Base-by-base conservation (phyloP, 2,888 invertebrate genomes). In the Tipula lateralis region DNA sequence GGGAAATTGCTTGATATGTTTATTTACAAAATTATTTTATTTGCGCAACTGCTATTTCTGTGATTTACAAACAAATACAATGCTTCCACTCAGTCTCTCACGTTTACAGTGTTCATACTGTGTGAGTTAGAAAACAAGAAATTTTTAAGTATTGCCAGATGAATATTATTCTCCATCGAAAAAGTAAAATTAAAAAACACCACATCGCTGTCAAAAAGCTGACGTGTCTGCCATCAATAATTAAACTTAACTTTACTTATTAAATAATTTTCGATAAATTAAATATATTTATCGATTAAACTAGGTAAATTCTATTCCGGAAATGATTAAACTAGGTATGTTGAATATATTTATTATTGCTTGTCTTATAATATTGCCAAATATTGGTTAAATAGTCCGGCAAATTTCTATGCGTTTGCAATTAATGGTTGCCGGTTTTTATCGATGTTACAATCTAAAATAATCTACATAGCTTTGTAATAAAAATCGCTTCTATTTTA, bases 161-260 rank as follows among this genome's bases (percentile, higher is more conserved):
- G 66, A 24, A 24, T 66, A 66, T 66, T 66, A 66, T 66, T 66
- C 66, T 66, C 66, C 44, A 50, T 66, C 5, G 66, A 66, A 24
- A 66, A 66, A 24, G 24, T 66, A 24, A 24, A 19, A 24, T 44
- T 66, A 24, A 66, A 66, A 66, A 66, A 66, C 66, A 66, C 82
- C 82, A 82, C 82, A 82, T 82, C 82, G 82, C 32, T 82, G 82
- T 82, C 32, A 82, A 32, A 82, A 82, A 82, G 82, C 82, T 82
- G 82, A 82, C 82, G 82, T 82, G 82, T 82, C 82, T 82, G n/a
- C 29, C 30, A 82, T 82, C 7, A 30, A 66, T 2, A 66, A 66
- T 3, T 16, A 16, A 16, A 50, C n/a, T 24, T 66, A 13, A 24
- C 1, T 24, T 24, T 66, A 66, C 19, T 66, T 66, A 9, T 66